A percentile compares a stretch with the other conserved stretches of the same genome.
phyloP scores from a whole-genome alignment of 1,140 invertebrate genomes.

The Zaprionus nigranus region DNA sequence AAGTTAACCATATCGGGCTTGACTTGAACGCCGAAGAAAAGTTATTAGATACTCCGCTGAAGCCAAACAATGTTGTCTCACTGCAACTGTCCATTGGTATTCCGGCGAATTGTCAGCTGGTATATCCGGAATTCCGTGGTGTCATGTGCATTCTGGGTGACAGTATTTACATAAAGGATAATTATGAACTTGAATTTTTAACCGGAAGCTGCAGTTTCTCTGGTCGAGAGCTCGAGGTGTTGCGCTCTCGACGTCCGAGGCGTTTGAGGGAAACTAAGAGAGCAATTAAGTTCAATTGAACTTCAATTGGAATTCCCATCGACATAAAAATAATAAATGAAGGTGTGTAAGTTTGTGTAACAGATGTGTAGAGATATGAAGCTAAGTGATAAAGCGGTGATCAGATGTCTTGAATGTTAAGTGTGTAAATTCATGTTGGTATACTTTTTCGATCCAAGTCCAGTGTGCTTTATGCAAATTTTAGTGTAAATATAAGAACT shows the following conservation, averaged over 20 bases:
- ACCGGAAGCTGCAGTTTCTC: slow-evolving; percentile 22
- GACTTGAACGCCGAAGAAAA: slow-evolving; percentile 1
- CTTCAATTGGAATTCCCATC: too few relatives aligned
- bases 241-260: not conserved
- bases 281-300: too few relatives aligned
- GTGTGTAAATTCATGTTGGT: not conserved
- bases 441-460: not conserved
- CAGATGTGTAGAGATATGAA: not conserved
- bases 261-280: too few relatives aligned
- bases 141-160: slow-evolving; percentile 48
- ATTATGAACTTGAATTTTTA: slow-evolving; percentile 42
- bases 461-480: too few relatives aligned
- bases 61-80: slow-evolving; percentile 45
- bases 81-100: slow-evolving; percentile 52
- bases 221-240: slow-evolving; percentile 7
- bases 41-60: slow-evolving; percentile 30
- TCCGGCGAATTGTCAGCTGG: slow-evolving; percentile 41
- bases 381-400: too few relatives aligned
- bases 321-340: too few relatives aligned
- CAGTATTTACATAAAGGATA: slow-evolving; percentile 36
- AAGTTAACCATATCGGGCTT: slow-evolving; percentile 47
- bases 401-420: not conserved
- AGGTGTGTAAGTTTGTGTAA: too few relatives aligned
- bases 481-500: too few relatives aligned
- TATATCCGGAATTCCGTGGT: slow-evolving; percentile 58